Evolutionary conservation across 2,888 invertebrate species (phyloP), one percentile per base, ranked within the genome.

Genomic region (Tribolium freemani): DNA sequence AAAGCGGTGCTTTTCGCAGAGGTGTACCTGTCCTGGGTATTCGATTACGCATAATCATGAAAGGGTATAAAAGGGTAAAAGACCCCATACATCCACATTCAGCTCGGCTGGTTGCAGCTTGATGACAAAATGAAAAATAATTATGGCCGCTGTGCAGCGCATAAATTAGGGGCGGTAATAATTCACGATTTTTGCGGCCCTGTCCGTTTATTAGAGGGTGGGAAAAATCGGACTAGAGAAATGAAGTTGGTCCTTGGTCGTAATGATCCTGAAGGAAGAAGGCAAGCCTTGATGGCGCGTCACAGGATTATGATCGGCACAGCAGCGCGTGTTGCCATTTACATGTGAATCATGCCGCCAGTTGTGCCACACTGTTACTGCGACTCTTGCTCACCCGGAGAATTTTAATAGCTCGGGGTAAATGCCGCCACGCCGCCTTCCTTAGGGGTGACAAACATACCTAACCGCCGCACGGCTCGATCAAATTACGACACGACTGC

Each of bases 321-420:
- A 16, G 79, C 81, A 16, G 79, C 81, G 80, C 81, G 81, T 79
- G 80, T 78, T 78, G 80, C 83, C 83, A 83, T 83, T 83, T 83
- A 82, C 83, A 83, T 83, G 83, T 83, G 83, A 83, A 83, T 83
- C 82, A 83, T 83, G 82, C 80, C 80, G 82, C 83, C 83, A 83
- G 83, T 83, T 83, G 82, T 80, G 83, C 81, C 76, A 73, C 75
- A 73, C 75, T 77, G 63, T 80, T 81, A 81, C 79, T 79, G 80
- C 79, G 79, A 78, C 77, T 71, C 67, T 80, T 76, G 81, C 79
- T 81, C 81, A 79, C 81, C 80, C 80, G 77, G 80, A 81, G 81
- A 81, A 82, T 82, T 82, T 82, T 82, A 82, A 82, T 82, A 75
- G 82, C 77, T 67, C 78, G 70, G 74, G 76, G 75, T 77, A 75